Evolutionary conservation across 1,140 invertebrate genomes (phyloP).

Genomic region (Augochlora pura): DNA sequence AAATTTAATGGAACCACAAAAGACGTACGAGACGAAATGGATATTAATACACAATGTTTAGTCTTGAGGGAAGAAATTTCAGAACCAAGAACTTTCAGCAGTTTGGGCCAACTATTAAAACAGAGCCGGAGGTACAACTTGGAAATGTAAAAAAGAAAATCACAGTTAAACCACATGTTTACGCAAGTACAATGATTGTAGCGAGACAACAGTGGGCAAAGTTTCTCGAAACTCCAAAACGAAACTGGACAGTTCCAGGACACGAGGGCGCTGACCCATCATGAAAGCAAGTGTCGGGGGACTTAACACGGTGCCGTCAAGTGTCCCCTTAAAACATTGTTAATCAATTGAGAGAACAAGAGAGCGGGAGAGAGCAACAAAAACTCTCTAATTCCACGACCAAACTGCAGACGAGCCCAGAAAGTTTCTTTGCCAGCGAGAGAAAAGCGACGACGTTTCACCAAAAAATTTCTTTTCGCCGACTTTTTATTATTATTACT

Average conservation of each 20-base stretch:
- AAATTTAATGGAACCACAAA: too few species aligned
- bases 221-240: neutral
- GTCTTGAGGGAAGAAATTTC: too few species aligned
- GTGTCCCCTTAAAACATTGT: constrained; percentile 40
- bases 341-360: constrained; percentile 45
- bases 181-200: too few species aligned
- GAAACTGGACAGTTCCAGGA: neutral
- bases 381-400: constrained; percentile 34
- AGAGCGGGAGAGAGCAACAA: constrained; percentile 13
- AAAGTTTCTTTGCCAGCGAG: neutral
- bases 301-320: constrained; percentile 43
- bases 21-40: too few species aligned
- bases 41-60: too few species aligned
- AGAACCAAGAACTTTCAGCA: too few species aligned
- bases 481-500: too few species aligned
- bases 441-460: neutral
- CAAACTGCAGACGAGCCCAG: neutral
- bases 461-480: neutral
- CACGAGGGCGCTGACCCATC: constrained; percentile 26
- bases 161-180: too few species aligned
- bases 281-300: constrained; percentile 20
- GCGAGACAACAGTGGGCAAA: too few species aligned
- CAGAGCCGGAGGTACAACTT: too few species aligned
- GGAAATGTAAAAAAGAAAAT: too few species aligned
- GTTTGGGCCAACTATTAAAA: too few species aligned